Evolutionary conservation across 2,888 invertebrate species (phyloP).

Genomic region (Petrolisthes cinctipes): DNA sequence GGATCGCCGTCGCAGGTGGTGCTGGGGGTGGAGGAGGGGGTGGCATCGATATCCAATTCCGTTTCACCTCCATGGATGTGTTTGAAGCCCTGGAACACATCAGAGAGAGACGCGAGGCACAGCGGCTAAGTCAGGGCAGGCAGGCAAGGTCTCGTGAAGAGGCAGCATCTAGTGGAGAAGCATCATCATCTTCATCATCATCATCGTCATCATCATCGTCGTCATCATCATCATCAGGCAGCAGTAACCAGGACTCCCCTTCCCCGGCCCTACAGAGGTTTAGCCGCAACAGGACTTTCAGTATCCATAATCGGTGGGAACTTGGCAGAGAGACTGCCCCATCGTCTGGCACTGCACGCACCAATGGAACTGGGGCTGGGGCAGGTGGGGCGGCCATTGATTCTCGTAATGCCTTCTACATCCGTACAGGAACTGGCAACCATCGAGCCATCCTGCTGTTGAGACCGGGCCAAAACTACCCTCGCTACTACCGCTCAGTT

Average conservation of each 20-base stretch:
- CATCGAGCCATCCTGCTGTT: conserved; percentile 57
- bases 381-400: conserved; percentile 29
- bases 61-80: conserved; percentile 74
- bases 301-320: conserved; percentile 42
- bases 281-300: conserved; percentile 43
- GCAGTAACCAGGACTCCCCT: conserved; percentile 5
- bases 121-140: conserved; percentile 46
- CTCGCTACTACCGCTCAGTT: conserved; percentile 67
- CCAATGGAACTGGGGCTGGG: conserved; percentile 14
- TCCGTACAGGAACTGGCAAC: conserved; percentile 48
- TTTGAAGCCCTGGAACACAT: conserved; percentile 80
- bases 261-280: conserved; percentile 31
- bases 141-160: conserved; percentile 39
- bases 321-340: conserved; percentile 1
- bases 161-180: neutral
- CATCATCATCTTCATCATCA: neutral
- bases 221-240: conserved; percentile 3
- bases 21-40: conserved; percentile 31
- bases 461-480: conserved; percentile 69
- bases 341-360: conserved; percentile 24
- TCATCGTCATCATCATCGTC: conserved; percentile 20
- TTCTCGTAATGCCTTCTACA: conserved; percentile 56
- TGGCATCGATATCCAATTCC: conserved; percentile 69
- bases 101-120: conserved; percentile 71
- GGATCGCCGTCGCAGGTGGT: conserved; percentile 40